A percentile compares a stretch with the other conserved stretches of the same genome.
These are phyloP conservation scores for Phorcus lineatus DNA, from an alignment of 2,888 invertebrate species.

Conservation along the genomic window DNA sequence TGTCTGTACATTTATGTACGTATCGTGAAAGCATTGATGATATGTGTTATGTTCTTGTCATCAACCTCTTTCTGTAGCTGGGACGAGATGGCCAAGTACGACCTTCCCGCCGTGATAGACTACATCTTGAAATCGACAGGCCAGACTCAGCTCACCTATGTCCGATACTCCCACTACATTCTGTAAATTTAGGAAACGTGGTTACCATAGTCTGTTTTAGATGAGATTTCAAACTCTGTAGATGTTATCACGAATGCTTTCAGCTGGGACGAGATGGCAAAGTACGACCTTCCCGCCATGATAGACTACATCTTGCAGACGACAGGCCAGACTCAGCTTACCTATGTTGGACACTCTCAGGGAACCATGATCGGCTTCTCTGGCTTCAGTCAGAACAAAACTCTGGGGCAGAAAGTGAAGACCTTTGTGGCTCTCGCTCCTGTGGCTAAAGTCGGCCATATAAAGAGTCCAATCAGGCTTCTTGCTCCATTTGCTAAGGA, in stretches of 20 bases:
- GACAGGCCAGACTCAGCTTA: conserved; percentile 80
- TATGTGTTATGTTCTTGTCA: too few relatives aligned
- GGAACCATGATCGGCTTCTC: conserved; percentile 79
- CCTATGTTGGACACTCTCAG: conserved; percentile 94
- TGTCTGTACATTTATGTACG: too few relatives aligned
- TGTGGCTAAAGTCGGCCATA: conserved; percentile 61
- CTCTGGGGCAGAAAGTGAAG: conserved; percentile 68
- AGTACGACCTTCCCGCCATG: conserved; percentile 89
- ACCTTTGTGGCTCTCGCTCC: conserved; percentile 76
- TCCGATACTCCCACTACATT: conserved; percentile 89
- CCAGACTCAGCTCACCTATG: conserved; percentile 82
- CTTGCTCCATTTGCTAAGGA: conserved; percentile 61
- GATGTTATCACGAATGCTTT: too few relatives aligned
- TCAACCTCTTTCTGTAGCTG: too few relatives aligned
- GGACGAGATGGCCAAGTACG: conserved; percentile 77
- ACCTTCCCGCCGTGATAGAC: conserved; percentile 90
- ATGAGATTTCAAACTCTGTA: too few relatives aligned
- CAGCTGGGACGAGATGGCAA: conserved; percentile 93
- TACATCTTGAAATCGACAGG: conserved; percentile 81
- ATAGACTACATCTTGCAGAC: conserved; percentile 83
- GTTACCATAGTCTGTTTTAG: too few relatives aligned
- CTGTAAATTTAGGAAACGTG: too few relatives aligned
- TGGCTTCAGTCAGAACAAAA: conserved; percentile 62
- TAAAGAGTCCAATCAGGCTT: conserved; percentile 57
- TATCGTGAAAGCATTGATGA: too few relatives aligned